Evolutionary conservation across 2,113 vertebrate genomes (phyloP), one percentile per base, ranked within the genome.

Genomic region (Triplophysa dalaica): DNA sequence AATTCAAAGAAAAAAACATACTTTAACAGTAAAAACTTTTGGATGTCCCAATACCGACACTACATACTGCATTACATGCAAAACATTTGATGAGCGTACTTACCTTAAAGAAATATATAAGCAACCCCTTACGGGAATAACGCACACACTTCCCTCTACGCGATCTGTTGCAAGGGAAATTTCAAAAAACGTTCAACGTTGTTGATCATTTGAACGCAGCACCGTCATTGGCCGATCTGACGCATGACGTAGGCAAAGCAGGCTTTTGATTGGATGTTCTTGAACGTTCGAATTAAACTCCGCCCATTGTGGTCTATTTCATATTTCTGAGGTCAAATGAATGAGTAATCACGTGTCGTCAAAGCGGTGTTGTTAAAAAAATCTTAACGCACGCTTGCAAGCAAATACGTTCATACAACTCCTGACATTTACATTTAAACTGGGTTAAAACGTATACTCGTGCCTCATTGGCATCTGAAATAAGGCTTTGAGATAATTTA

Each of bases 121-220:
- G 13, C 5, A 75, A 14, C 9, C 22, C 22, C 22, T 48, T 4
- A n/a, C 43, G 41, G 21, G 48, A 16, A 13, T 3, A 33, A 60
- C 8, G 5, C 16, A 12, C 12, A 17, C 24, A 26, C 62, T 22
- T 4, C 24, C 26, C 26, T 38, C 54, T 17, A 7, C 19, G 41
- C 13, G 54, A 1, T 41, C 45, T 50, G 75, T 77, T 64, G 38
- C 26, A 65, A 1, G 17, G 21, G 13, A 50, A 2, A 87, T 88
- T 92, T 92, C 89, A 90, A 92, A 92, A 41, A 83, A 7, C 3
- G 58, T 12, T 56, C 8, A 70, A 79, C 17, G 63, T 82, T 85
- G 64, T 45, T 0, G 22, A 43, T 8, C 75, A 21, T 8, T 33
- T 13, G 11, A 70, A 16, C 64, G 10, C 54, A 63, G 2, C 19